Evolutionary conservation across 2,113 vertebrate species (phyloP), one percentile per base, ranked within the genome.

Genomic region (Pimephales promelas): DNA sequence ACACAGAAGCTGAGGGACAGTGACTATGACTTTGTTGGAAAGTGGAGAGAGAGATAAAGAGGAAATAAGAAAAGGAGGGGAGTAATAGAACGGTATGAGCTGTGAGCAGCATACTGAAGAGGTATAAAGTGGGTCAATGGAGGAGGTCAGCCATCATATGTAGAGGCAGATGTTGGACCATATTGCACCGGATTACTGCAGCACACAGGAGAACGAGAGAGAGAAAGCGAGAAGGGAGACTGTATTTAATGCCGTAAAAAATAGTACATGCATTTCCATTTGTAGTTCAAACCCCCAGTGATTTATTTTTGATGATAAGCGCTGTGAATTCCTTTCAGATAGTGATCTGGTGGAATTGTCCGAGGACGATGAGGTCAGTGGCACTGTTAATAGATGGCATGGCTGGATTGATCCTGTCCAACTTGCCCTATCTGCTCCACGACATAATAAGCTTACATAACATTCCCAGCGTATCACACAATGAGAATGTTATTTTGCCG

Each of bases 91-190:
- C 77, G 26, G 43, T 61, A 83, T 52, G 4, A 49, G 45, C 26
- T 59, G 81, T 49, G 86, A 93, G 86, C 89, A 89, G 88, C 83
- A 84, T 86, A 89, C 89, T 90, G 87, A 90, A 92, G 89, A 76
- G 80, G 93, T 91, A 91, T 95, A 92, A 95, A 96, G 94, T 96
- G 96, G 96, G 95, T 96, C 95, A 95, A 88, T 94, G 86, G 90
- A 84, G 84, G 78, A 91, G 96, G 94, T 95, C 89, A 84, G 93
- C 91, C 95, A 94, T 98, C 96, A 95, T 95, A 95, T 90, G 95
- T 94, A 91, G 95, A 95, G 94, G 94, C 97, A 97, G 96, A 97
- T 97, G 96, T 96, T 96, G 87, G 92, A 97, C 92, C 96, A 97
- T 96, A 97, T 95, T 97, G 95, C 93, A 91, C 93, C 87, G 91